Evolutionary conservation across 2,113 vertebrate genomes (phyloP).

Genomic region (Mustela lutreola): DNA sequence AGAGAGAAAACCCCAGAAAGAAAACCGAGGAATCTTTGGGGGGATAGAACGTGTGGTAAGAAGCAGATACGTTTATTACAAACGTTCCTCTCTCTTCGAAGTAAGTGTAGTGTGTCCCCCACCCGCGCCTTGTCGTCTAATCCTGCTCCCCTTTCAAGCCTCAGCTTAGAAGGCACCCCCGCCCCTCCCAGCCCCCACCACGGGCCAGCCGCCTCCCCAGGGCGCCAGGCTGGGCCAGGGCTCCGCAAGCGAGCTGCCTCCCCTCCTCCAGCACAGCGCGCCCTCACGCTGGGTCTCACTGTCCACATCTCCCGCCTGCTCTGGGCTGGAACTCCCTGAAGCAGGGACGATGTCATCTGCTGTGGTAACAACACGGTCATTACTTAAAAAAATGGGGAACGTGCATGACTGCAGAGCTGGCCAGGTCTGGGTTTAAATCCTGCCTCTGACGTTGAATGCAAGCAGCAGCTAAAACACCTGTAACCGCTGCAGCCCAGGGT

Average conservation of each 20-base stretch:
- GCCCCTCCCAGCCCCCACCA: not conserved
- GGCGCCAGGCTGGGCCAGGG: not conserved
- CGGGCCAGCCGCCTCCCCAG: accelerated
- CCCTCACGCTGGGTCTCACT: not conserved
- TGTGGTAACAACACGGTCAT: not conserved
- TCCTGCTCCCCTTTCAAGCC: not conserved
- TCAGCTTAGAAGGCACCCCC: not conserved
- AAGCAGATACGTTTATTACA: not conserved
- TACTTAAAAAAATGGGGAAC: not conserved
- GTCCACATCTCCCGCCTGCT: not conserved
- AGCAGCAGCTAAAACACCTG: not conserved
- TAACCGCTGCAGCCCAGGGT: not conserved
- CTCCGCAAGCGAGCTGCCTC: not conserved
- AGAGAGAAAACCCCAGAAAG: not conserved
- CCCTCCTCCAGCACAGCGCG: accelerated
- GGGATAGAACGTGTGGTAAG: not conserved
- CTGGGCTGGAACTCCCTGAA: not conserved
- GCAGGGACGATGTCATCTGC: not conserved
- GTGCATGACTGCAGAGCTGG: not conserved
- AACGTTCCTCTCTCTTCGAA: not conserved
- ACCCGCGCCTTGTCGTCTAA: too few species aligned
- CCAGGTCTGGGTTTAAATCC: not conserved
- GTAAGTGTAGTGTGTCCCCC: accelerated
- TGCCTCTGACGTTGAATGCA: not conserved
- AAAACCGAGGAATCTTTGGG: not conserved